phyloP scores from a whole-genome alignment of 2,797 vertebrate species.

The Columba guinea region DNA sequence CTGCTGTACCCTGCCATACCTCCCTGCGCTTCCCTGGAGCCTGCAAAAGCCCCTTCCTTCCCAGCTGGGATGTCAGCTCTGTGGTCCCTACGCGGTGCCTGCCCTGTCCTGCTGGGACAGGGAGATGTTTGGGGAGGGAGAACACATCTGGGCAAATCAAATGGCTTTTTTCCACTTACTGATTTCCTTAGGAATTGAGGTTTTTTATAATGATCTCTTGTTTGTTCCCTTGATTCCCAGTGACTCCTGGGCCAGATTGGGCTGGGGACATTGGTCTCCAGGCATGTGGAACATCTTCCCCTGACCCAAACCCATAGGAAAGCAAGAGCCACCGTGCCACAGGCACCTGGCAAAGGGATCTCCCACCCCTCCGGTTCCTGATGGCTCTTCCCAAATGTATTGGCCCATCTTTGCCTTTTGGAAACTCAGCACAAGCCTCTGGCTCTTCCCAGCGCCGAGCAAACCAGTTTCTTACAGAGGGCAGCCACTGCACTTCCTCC shows the following conservation, averaged over 20 bases:
- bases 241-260: neutral
- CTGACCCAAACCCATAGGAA: neutral
- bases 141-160: neutral
- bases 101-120: neutral
- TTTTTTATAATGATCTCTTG: neutral
- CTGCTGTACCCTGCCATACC: neutral
- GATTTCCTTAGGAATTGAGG: neutral
- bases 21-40: neutral
- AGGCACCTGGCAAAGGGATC: neutral
- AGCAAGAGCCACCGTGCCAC: neutral
- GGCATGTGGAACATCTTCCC: fast-evolving
- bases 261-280: neutral
- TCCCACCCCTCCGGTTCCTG: fast-evolving
- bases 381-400: neutral
- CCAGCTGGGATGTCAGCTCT: neutral
- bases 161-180: neutral
- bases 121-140: fast-evolving
- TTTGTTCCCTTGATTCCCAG: neutral
- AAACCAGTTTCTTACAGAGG: neutral
- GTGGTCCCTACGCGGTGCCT: fast-evolving
- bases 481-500: neutral
- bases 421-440: neutral
- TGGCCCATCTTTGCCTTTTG: neutral
- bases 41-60: neutral
- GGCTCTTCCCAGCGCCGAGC: neutral